Evolutionary conservation across 1,140 invertebrate species (phyloP).

Genomic region (Tetragnatha versicolor): DNA sequence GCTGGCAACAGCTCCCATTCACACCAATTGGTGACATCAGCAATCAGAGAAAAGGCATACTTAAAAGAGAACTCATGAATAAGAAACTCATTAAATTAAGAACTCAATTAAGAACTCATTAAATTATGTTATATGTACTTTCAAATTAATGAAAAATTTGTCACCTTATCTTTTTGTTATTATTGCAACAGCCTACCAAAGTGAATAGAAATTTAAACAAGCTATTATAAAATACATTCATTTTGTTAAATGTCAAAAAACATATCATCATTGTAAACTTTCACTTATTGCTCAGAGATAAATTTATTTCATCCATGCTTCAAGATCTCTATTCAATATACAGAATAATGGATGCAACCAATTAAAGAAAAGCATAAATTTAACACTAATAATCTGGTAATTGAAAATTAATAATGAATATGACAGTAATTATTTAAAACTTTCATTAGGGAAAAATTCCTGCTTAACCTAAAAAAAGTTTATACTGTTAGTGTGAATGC

Average conservation of each 20-base stretch:
- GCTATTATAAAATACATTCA: background rate
- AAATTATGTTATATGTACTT: background rate
- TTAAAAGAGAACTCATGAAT: background rate
- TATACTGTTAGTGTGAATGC: too few relatives aligned
- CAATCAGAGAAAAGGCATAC: conserved; percentile 38
- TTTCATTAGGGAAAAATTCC: too few relatives aligned
- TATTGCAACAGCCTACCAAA: background rate
- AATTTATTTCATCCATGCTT: too few relatives aligned
- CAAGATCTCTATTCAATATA: too few relatives aligned
- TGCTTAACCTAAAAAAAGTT: too few relatives aligned
- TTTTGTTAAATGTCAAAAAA: background rate
- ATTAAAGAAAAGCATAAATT: too few relatives aligned
- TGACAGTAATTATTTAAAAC: too few relatives aligned
- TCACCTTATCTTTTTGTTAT: background rate
- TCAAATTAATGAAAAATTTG: background rate
- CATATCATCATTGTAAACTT: too few relatives aligned
- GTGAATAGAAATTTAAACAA: background rate
- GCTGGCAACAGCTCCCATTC: conserved; percentile 10
- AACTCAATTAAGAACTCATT: background rate
- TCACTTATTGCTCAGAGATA: too few relatives aligned
- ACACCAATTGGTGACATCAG: conserved; percentile 26
- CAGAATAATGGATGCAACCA: too few relatives aligned
- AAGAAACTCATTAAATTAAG: background rate
- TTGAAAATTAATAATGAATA: too few relatives aligned
- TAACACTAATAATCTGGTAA: too few relatives aligned